These are phyloP conservation scores for Chrysolina haemoptera DNA, from an alignment of 2,888 invertebrate species.

Conservation along the genomic window DNA sequence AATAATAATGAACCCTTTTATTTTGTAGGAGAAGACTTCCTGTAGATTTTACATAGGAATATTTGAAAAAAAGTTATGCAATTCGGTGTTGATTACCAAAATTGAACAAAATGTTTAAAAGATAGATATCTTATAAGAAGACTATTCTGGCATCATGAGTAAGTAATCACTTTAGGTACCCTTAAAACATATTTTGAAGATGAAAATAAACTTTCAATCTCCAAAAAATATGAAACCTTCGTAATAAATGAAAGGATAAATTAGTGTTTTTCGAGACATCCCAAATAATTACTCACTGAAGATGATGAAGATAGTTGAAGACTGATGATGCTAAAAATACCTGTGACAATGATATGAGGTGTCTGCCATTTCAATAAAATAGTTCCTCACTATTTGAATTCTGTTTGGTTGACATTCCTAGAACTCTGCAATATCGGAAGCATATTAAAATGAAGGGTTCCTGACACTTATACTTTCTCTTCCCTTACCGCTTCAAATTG, in stretches of 20 bases:
- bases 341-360: slow-evolving; percentile 2
- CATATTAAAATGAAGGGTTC: slow-evolving; percentile 43
- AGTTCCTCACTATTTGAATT: background rate
- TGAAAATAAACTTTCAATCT: too few relatives aligned
- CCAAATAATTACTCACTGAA: background rate
- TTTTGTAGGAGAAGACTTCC: too few relatives aligned
- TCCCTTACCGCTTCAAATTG: slow-evolving; percentile 53
- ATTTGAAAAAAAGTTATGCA: background rate
- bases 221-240: too few relatives aligned
- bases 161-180: background rate
- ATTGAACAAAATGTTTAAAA: background rate
- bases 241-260: background rate
- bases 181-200: background rate
- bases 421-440: slow-evolving; percentile 39
- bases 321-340: background rate
- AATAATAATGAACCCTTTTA: too few relatives aligned
- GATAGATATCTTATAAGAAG: too few relatives aligned
- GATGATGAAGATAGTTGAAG: slow-evolving; percentile 2
- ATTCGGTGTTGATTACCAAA: slow-evolving; percentile 12
- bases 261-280: background rate
- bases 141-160: too few relatives aligned
- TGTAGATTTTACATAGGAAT: background rate
- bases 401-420: slow-evolving; percentile 36
- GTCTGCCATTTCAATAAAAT: slow-evolving; percentile 6
- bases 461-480: slow-evolving; percentile 41